These are phyloP conservation scores for Palythoa grandis DNA, from an alignment of 92 coral and sea anemone genomes.

Conservation along the genomic window DNA sequence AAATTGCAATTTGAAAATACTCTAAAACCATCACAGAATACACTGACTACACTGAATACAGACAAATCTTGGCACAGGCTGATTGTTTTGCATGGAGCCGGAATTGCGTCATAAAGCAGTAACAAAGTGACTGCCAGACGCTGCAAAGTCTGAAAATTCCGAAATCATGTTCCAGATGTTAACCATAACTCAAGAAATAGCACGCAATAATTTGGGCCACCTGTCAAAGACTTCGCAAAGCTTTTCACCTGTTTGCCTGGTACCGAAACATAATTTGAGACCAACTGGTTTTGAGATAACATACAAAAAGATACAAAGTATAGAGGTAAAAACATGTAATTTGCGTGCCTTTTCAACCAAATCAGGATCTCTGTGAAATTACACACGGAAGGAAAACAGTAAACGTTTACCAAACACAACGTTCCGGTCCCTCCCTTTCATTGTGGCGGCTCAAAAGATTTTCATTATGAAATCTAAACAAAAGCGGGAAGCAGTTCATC, in stretches of 20 bases:
- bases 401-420: neutral
- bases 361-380: neutral
- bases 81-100: neutral
- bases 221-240: neutral
- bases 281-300: neutral
- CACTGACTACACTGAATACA: neutral
- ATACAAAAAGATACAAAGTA: neutral
- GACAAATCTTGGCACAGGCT: constrained; percentile 19
- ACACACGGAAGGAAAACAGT: constrained; percentile 5
- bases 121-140: constrained; percentile 6
- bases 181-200: neutral
- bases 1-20: neutral
- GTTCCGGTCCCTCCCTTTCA: constrained; percentile 18
- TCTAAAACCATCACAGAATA: too few species aligned
- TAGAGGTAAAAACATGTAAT: neutral
- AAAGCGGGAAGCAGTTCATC: neutral
- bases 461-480: neutral
- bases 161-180: constrained; percentile 37
- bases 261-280: neutral
- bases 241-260: too few species aligned
- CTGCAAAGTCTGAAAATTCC: constrained; percentile 2
- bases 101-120: constrained; percentile 25
- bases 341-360: neutral
- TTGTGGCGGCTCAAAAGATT: neutral
- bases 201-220: neutral